Base-by-base conservation (phyloP, 2,888 invertebrate genomes). In the Troilus luridus region DNA sequence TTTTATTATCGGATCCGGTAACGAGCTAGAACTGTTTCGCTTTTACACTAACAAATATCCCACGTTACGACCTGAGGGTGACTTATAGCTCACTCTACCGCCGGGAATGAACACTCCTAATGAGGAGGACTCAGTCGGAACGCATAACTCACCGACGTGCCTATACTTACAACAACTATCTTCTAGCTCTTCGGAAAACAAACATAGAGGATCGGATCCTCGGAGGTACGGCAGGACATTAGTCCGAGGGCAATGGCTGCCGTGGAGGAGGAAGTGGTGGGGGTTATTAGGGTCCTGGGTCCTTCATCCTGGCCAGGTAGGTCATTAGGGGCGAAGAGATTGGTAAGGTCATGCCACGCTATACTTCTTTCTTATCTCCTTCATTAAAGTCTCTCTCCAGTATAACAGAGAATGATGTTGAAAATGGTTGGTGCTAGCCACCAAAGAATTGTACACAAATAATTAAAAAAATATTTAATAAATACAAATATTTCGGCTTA, bases 161-260 rank as follows among this genome's bases (percentile, higher is more conserved):
- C 77, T 41, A 19, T 41, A 77, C 77, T 81, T 8, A 21, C 54
- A 81, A 81, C 81, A 81, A 81, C 81, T 81, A 81, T 81, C 81
- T 1, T 9, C 5, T 41, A 41, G 41, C 41, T 41, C 54, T 21
- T 10, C 10, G 8, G 54, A 81, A 81, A 81, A 81, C 81, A 81
- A 81, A 81, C 81, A 81, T 41, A 7, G 21, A 21, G 0, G 67
- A 27, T 6, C 24, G 14, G 6, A 0, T 0, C 67, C 19, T 21
- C 67, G 17, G 67, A 6, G 41, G 21, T 81, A 3, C 14, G 9
- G 81, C 21, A 19, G 81, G 81, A 19, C 21, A 81, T 54, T 54
- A 81, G 21, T 54, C 14, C 12, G 17, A 77, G 41, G 41, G 77
- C 54, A 19, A 81, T 81, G 81, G 81, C 81, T 41, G 81, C 81